Conservation (phyloP, 1,140 invertebrate species). For the Melanaphis sacchari region DNA sequence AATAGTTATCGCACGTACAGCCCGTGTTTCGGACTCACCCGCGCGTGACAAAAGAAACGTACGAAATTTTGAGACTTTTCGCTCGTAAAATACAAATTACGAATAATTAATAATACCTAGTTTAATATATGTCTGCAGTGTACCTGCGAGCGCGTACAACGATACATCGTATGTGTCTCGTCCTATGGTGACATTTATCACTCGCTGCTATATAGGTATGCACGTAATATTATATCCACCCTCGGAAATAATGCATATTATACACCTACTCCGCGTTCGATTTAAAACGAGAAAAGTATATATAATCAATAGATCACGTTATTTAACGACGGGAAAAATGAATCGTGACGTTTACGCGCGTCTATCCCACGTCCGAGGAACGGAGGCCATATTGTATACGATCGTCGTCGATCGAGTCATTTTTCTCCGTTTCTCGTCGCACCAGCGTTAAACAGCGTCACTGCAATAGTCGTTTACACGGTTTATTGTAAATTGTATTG, state of each 20-base stretch:
- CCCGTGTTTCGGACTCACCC: neutral
- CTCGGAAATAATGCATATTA: too few species aligned
- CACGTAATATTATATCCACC: neutral
- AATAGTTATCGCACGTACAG: neutral
- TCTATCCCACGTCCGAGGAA: neutral
- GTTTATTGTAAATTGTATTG: neutral
- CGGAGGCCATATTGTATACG: conserved; percentile 25
- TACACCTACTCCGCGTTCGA: neutral
- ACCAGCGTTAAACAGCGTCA: neutral
- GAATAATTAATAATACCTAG: neutral
- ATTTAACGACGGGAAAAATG: neutral
- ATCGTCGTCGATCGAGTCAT: conserved; percentile 38
- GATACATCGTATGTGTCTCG: neutral
- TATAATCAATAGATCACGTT: neutral
- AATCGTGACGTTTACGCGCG: neutral
- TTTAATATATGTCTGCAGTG: too few species aligned
- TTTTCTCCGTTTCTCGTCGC: conserved; percentile 43
- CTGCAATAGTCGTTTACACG: neutral
- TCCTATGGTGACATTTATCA: neutral
- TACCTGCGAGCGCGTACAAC: neutral
- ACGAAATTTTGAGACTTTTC: neutral
- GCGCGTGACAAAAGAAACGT: neutral
- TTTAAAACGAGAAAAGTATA: neutral
- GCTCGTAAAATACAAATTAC: too few species aligned
- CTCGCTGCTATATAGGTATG: neutral